These are phyloP conservation scores for Hirudinaria manillensis DNA, from an alignment of 2,888 invertebrate genomes.

Conservation along the genomic window DNA sequence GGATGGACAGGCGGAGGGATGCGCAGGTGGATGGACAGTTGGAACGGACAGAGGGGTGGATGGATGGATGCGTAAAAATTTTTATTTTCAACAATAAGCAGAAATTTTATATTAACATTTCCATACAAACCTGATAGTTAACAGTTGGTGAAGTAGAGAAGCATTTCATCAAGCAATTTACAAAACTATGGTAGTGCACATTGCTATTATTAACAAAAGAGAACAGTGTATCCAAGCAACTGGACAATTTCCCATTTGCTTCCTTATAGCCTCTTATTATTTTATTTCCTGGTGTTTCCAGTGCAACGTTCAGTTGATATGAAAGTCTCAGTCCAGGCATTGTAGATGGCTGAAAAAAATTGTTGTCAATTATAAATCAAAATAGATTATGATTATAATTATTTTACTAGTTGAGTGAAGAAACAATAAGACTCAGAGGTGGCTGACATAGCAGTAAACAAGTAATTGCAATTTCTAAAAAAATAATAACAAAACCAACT, in stretches of 20 bases:
- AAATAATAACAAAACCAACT: not conserved
- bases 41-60: too few relatives aligned
- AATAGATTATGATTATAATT: too few relatives aligned
- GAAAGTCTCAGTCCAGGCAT: slow-evolving; percentile 6
- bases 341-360: not conserved
- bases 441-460: too few relatives aligned
- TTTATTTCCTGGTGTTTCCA: not conserved
- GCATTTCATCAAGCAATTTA: not conserved
- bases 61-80: too few relatives aligned
- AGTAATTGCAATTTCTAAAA: too few relatives aligned
- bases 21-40: too few relatives aligned
- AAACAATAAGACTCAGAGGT: too few relatives aligned
- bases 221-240: not conserved
- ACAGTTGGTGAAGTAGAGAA: not conserved
- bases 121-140: not conserved
- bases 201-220: not conserved
- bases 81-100: not conserved
- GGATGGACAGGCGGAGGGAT: too few relatives aligned
- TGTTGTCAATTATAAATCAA: too few relatives aligned
- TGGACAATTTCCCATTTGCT: not conserved
- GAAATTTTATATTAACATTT: not conserved
- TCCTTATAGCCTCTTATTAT: not conserved
- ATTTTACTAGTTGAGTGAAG: too few relatives aligned
- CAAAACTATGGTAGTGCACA: not conserved
- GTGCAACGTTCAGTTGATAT: slow-evolving; percentile 1